Evolutionary conservation across 2,113 vertebrate genomes (phyloP).

Genomic region (Ailuropoda melanoleuca): DNA sequence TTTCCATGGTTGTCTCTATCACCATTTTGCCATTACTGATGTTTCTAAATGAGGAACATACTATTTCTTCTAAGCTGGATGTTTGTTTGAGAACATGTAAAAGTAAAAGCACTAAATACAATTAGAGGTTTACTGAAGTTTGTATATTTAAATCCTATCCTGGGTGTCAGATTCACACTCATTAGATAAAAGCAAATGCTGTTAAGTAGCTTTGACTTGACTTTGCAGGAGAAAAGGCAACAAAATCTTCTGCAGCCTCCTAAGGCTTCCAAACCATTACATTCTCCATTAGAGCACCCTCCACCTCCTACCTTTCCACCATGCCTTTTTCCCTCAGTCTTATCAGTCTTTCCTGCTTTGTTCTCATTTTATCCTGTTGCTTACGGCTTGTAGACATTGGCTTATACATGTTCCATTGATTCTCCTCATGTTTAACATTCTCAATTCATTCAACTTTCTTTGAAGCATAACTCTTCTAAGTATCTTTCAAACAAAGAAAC

Average conservation of each 20-base stretch:
- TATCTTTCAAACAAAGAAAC: background rate
- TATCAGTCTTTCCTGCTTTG: background rate
- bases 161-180: background rate
- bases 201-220: background rate
- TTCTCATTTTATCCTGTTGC: background rate
- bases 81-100: conserved; percentile 29
- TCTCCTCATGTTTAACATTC: background rate
- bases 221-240: background rate
- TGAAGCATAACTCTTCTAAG: background rate
- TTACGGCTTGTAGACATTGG: background rate
- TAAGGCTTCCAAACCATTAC: background rate
- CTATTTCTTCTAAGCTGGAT: background rate
- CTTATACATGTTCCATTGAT: background rate
- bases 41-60: conserved; percentile 17
- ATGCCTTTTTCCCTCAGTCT: background rate
- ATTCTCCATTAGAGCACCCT: background rate
- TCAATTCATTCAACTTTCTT: background rate
- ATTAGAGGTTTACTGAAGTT: background rate
- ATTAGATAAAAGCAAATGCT: background rate
- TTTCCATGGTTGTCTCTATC: background rate
- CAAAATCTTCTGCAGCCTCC: background rate
- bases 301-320: background rate
- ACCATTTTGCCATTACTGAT: background rate
- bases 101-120: background rate
- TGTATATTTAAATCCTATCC: background rate